phyloP scores from a whole-genome alignment of 1,140 invertebrate species.

The Dreissena rostriformis region DNA sequence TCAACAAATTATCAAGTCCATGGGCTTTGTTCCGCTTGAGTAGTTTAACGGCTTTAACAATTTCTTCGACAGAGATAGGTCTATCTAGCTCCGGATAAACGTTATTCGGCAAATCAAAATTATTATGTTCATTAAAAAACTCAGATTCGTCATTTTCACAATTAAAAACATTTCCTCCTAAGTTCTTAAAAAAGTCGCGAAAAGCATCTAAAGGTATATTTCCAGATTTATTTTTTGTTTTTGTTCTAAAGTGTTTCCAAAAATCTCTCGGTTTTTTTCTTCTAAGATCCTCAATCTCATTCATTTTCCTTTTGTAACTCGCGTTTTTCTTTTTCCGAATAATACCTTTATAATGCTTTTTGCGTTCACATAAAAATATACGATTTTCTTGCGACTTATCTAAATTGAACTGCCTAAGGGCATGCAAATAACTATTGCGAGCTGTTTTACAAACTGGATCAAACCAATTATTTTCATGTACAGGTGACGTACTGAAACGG shows the following conservation, averaged over 20 bases:
- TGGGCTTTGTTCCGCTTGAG: slow-evolving; percentile 1
- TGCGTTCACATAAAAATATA: background rate
- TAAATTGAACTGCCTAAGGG: background rate
- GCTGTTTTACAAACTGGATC: background rate
- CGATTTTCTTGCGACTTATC: background rate
- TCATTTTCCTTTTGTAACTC: too few relatives aligned
- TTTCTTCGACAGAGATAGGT: background rate
- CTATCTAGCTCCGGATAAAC: background rate
- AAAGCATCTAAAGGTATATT: background rate
- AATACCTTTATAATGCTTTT: background rate
- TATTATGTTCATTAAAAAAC: slow-evolving; percentile 1
- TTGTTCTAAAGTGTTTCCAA: slow-evolving; percentile 21
- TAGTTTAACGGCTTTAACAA: background rate
- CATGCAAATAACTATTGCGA: background rate
- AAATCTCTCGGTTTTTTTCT: slow-evolving; percentile 25
- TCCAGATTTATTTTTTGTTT: background rate
- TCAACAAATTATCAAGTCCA: background rate
- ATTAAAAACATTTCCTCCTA: background rate
- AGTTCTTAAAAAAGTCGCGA: background rate
- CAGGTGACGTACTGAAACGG: background rate
- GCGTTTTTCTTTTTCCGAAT: slow-evolving; percentile 4
- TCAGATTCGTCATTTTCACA: slow-evolving; percentile 7
- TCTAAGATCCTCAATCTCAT: too few relatives aligned
- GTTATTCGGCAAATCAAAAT: background rate
- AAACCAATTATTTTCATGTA: slow-evolving; percentile 11